Base-by-base conservation (phyloP, 2,797 vertebrate species). In the Gambusia yucatana region DNA sequence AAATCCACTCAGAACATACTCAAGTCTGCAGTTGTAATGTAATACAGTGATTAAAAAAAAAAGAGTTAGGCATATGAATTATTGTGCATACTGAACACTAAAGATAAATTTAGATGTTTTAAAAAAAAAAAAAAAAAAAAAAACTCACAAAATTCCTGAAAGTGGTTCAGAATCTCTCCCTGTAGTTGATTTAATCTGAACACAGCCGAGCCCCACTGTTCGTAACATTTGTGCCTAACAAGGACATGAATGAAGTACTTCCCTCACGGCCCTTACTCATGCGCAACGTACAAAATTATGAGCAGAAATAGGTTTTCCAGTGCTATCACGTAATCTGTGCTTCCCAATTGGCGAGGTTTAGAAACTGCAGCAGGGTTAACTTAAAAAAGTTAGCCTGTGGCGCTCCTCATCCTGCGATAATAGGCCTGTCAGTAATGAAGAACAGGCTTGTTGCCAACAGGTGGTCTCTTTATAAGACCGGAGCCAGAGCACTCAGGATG, bases 381-480 rank as follows among this genome's bases (percentile, higher is more conserved):
- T 95, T 95, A 86, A 94, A 92, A 95, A 95, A 95, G 94, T 94
- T 94, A 93, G 93, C 95, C 95, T 86, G 94, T 90, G 90, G 94
- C 44, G 86, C 93, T 94, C 91, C 93, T 93, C 95, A 94, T 92
- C 91, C 92, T 92, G 93, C 86, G 93, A 96, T 96, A 96, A 96
- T 96, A 93, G 94, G 92, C 81, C 84, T 89, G 91, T 85, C 91
- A 93, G 93, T 96, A 96, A 96, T 96, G 95, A 96, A 96, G 95
- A 95, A 93, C 95, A 91, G 95, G 95, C 95, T 94, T 91, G 95
- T 92, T 95, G 95, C 96, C 98, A 99, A 99, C 98, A 99, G 98
- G 98, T 99, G 98, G 98, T 97, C 98, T 97, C 98, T 98, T 98
- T 98, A 97, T 94, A 96, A 96, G 96, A 96, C 96, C 96, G 96